Base-by-base conservation (phyloP, 2,888 invertebrate species). In the Galerucella nymphaeae region DNA sequence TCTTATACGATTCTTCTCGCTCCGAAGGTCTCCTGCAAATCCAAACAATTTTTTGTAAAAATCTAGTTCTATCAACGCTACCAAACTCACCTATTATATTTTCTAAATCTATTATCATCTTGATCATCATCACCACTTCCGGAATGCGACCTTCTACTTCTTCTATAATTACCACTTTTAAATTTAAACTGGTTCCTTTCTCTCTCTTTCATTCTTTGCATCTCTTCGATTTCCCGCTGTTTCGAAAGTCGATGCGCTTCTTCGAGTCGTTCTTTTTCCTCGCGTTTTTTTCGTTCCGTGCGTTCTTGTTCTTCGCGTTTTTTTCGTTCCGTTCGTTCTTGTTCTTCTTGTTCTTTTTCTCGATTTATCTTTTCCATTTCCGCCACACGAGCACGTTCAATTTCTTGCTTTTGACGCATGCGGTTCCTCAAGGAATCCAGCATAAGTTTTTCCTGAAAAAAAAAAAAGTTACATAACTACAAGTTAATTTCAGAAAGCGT, bases 341-440 rank as follows among this genome's bases (percentile, higher is more conserved):
- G 18, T 61, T 82, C 86, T 65, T 87, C 86, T 5, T 78, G 73
- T 79, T 88, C 87, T 76, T 86, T 86, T 73, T 88, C 87, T 16
- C 78, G 75, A 30, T 82, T 80, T 62, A 81, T 81, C 55, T 80
- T 78, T 61, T 87, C 86, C 71, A 84, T 71, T 77, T 86, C 86
- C 1, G 84, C 82, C 63, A 81, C 76, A 73, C 82, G 84, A 16
- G 83, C 82, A 74, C 84, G 85, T 77, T 87, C 86, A 42, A 87
- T 84, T 69, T 89, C 89, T 63, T 89, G 89, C 59, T 89, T 89
- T 10, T 87, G 87, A 66, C 88, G 89, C 80, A 89, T 82, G 72
- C 89, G 85, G 72, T 89, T 89, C 63, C 89, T 88, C 13, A 90
- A 84, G 20, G 86, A 87, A 74, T 89, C 89, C 20, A 89, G 77